Percentiles rank a stretch among this genome's conserved stretches.
phyloP scores from a whole-genome alignment of 2,797 vertebrate species.

The Natrix natrix region DNA sequence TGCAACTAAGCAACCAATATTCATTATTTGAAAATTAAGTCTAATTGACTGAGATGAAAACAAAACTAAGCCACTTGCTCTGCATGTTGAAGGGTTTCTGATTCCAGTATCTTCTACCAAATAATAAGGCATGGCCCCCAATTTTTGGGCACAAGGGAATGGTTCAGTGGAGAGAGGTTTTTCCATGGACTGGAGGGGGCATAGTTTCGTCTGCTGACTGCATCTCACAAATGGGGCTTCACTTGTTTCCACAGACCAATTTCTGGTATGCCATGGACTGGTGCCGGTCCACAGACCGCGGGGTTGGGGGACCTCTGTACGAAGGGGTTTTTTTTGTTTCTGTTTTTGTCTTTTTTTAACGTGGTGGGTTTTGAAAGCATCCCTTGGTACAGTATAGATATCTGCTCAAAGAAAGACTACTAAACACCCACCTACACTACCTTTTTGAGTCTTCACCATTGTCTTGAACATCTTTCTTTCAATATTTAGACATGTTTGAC shows the following conservation, averaged over 20 bases:
- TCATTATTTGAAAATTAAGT: neutral
- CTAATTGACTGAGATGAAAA: neutral
- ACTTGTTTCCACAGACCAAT: no score
- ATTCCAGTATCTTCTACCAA: neutral
- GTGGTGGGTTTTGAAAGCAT: neutral
- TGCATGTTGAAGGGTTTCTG: neutral
- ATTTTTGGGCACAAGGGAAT: no score
- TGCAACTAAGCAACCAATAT: neutral
- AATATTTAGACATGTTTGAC: neutral
- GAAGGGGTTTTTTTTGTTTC: neutral
- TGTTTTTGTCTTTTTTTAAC: neutral
- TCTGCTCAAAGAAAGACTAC: neutral
- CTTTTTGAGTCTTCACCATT: neutral
- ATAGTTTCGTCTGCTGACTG: no score
- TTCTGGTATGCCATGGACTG: no score
- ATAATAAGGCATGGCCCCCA: neutral
- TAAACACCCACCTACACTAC: neutral
- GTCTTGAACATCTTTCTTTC: neutral
- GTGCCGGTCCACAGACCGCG: no score
- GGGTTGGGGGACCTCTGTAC: no score
- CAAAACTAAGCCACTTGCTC: neutral
- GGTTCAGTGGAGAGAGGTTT: no score
- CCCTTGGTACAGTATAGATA: neutral
- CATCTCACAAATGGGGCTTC: no score
- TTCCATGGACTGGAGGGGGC: no score